These are phyloP conservation scores for Argopecten irradians DNA, from an alignment of 1,140 invertebrate genomes.

Conservation along the genomic window DNA sequence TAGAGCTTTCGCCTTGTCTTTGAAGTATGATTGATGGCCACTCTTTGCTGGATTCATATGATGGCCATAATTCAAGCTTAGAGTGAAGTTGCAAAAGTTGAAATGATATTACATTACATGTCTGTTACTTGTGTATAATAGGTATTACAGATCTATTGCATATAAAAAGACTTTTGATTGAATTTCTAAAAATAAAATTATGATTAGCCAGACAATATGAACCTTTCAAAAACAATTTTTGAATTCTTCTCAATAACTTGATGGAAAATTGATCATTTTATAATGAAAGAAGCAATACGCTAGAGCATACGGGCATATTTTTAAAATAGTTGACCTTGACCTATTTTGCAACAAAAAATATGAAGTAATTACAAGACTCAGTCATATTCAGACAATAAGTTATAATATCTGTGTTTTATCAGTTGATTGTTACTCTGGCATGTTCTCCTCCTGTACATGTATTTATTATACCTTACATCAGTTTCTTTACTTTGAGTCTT, in stretches of 20 bases:
- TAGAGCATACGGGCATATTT: not conserved
- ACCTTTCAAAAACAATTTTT: not conserved
- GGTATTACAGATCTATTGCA: not conserved
- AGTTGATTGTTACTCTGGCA: too few species aligned
- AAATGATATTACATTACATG: not conserved
- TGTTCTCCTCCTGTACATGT: too few species aligned
- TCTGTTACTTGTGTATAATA: not conserved
- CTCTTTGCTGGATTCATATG: not conserved
- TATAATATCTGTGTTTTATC: too few species aligned
- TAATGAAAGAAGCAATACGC: not conserved
- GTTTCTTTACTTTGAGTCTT: too few species aligned
- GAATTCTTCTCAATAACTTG: too few species aligned
- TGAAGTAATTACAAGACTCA: too few species aligned
- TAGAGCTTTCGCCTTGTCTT: not conserved
- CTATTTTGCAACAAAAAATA: too few species aligned
- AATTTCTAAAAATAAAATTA: not conserved
- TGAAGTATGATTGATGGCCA: not conserved
- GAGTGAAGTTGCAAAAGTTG: not conserved
- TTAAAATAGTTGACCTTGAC: not conserved
- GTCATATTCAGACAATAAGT: too few species aligned
- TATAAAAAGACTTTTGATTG: not conserved
- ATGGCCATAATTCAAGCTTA: not conserved
- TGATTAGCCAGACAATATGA: not conserved
- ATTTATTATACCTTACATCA: too few species aligned
- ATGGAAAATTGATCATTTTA: too few species aligned